phyloP scores from a whole-genome alignment of 2,888 invertebrate species.

The Drosophila subsilvestris region DNA sequence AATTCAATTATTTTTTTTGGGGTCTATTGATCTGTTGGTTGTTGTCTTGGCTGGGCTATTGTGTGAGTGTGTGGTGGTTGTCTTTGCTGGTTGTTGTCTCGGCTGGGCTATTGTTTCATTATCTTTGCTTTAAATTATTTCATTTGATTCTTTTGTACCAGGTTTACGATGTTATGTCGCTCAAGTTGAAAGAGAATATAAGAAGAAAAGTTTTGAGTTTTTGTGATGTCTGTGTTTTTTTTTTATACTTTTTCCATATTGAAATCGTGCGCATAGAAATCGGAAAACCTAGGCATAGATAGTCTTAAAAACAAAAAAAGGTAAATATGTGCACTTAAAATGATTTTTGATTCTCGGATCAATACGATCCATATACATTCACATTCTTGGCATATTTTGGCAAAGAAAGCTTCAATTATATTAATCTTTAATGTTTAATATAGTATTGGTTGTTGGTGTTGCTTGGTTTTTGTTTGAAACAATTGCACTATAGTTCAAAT shows the following conservation, averaged over 20 bases:
- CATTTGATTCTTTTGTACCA: not conserved
- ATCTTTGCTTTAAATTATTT: slow-evolving; percentile 57
- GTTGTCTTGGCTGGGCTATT: slow-evolving; percentile 34
- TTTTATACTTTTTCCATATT: slow-evolving; percentile 25
- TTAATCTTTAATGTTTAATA: slow-evolving; percentile 47
- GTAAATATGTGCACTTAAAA: slow-evolving; percentile 70
- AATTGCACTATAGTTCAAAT: slow-evolving; percentile 80
- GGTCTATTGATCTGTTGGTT: slow-evolving; percentile 70
- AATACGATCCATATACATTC: slow-evolving; percentile 49
- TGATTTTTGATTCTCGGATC: slow-evolving; percentile 76
- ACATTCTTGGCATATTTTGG: slow-evolving; percentile 67
- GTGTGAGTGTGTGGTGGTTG: slow-evolving; percentile 32
- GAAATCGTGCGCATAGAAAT: slow-evolving; percentile 48
- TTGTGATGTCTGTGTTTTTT: slow-evolving; percentile 62
- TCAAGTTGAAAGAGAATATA: slow-evolving; percentile 59
- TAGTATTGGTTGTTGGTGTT: slow-evolving; percentile 51
- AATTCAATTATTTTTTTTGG: slow-evolving; percentile 72
- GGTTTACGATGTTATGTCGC: slow-evolving; percentile 44
- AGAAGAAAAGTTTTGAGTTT: slow-evolving; percentile 40
- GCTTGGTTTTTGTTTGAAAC: slow-evolving; percentile 73
- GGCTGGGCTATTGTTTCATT: slow-evolving; percentile 71
- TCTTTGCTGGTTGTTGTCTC: slow-evolving; percentile 43
- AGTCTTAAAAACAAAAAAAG: slow-evolving; percentile 48
- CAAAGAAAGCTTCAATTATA: slow-evolving; percentile 70
- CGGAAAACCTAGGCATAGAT: slow-evolving; percentile 51